Evolutionary conservation across 2,113 vertebrate genomes (phyloP).

Genomic region (Lathamus discolor): DNA sequence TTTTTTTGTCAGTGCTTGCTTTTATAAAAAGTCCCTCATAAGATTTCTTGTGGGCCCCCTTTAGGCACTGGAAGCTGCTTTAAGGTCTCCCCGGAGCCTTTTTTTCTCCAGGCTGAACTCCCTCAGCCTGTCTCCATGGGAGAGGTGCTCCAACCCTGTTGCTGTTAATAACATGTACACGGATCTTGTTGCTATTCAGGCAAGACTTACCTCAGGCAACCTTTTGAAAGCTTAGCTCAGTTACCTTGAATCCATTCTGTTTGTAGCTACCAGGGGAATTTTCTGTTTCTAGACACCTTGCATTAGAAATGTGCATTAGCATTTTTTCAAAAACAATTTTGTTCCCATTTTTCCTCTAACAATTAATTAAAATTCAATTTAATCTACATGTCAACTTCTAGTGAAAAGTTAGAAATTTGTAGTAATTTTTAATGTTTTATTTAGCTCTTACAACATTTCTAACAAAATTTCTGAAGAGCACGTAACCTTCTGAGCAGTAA

Average conservation of each 20-base stretch:
- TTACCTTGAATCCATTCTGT: background rate
- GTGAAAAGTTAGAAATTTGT: background rate
- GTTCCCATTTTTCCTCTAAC: background rate
- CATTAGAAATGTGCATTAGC: background rate
- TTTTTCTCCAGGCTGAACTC: background rate
- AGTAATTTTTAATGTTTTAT: background rate
- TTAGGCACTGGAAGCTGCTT: background rate
- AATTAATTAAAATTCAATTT: background rate
- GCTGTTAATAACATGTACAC: background rate
- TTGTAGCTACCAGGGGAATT: background rate
- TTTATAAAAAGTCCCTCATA: background rate
- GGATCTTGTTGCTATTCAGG: background rate
- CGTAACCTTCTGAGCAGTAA: background rate
- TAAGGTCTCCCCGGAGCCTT: background rate
- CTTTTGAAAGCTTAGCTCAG: background rate
- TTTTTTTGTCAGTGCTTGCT: background rate
- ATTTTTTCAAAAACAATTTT: background rate
- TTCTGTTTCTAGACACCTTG: background rate
- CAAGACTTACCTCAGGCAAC: background rate
- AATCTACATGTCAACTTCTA: background rate
- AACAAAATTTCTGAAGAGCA: background rate
- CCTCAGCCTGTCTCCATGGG: background rate
- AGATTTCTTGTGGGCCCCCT: background rate
- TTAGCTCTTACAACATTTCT: background rate
- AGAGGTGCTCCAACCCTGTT: background rate